Evolutionary conservation across 2,888 invertebrate genomes (phyloP).

Genomic region (Seladonia tumulorum): DNA sequence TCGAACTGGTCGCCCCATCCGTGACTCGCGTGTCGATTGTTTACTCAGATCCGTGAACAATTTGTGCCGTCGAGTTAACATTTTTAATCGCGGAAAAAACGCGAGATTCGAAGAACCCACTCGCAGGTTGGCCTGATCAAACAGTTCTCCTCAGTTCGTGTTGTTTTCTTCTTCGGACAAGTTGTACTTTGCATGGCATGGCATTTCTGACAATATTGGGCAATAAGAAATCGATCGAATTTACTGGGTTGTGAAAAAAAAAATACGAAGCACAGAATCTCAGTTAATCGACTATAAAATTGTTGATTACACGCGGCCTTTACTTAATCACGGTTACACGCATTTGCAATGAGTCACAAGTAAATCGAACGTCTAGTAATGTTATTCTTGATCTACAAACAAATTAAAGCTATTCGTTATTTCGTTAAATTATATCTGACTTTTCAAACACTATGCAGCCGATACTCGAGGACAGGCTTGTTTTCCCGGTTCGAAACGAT

Average conservation of each 20-base stretch:
- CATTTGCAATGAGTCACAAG: not conserved
- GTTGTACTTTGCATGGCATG: constrained; percentile 41
- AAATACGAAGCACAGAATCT: not conserved
- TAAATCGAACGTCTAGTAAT: not conserved
- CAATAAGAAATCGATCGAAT: not conserved
- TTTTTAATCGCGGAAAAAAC: not conserved
- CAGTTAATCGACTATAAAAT: not conserved
- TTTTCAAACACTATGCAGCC: not conserved
- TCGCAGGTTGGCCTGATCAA: not conserved
- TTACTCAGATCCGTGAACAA: constrained; percentile 3
- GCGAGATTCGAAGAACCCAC: not conserved
- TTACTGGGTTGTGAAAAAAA: not conserved
- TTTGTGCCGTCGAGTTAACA: not conserved
- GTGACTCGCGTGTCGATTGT: constrained; percentile 12
- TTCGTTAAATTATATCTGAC: not conserved
- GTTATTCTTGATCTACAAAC: not conserved
- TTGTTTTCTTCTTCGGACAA: not conserved
- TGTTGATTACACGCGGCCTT: not conserved
- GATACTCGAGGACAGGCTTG: too few species aligned
- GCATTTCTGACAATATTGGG: not conserved
- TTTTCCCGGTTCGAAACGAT: not conserved
- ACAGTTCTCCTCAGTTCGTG: not conserved
- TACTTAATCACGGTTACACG: not conserved
- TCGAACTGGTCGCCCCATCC: constrained; percentile 45
- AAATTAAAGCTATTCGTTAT: not conserved